Conservation (phyloP, 2,113 vertebrate genomes). For the Rhynchopsitta pachyrhyncha region DNA sequence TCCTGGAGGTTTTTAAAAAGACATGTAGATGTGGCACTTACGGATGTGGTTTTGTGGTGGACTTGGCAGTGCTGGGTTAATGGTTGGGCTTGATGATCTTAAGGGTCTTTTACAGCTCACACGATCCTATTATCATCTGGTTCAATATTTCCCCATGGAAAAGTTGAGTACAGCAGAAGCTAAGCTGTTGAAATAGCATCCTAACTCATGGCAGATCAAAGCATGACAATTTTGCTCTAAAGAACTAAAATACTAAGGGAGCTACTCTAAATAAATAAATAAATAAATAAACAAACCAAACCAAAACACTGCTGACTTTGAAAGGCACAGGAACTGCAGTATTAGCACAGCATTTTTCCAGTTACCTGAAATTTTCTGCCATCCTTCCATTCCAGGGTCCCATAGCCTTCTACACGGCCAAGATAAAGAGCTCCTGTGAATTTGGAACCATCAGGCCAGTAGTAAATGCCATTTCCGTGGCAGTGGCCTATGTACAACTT, state of each 20-base stretch:
- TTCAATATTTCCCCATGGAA: background rate
- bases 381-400: constrained; percentile 71
- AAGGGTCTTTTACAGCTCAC: background rate
- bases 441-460: constrained; percentile 79
- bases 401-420: constrained; percentile 85
- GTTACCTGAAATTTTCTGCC: constrained; percentile 81
- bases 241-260: background rate
- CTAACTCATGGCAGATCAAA: background rate
- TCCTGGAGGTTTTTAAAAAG: too few species aligned
- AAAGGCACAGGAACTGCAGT: background rate
- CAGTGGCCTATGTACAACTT: constrained; percentile 83
- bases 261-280: too few species aligned
- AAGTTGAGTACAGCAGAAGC: background rate
- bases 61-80: background rate
- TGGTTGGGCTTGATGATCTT: background rate
- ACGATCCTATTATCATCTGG: background rate
- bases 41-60: too few species aligned
- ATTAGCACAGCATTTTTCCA: background rate
- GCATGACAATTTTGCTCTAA: background rate
- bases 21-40: too few species aligned
- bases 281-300: background rate
- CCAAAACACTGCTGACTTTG: background rate
- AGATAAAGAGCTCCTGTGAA: constrained; percentile 87
- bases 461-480: constrained; percentile 80
- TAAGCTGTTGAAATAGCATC: background rate